These are phyloP conservation scores for Nyctereutes procyonoides DNA, from an alignment of 2,113 vertebrate genomes.

Conservation along the genomic window DNA sequence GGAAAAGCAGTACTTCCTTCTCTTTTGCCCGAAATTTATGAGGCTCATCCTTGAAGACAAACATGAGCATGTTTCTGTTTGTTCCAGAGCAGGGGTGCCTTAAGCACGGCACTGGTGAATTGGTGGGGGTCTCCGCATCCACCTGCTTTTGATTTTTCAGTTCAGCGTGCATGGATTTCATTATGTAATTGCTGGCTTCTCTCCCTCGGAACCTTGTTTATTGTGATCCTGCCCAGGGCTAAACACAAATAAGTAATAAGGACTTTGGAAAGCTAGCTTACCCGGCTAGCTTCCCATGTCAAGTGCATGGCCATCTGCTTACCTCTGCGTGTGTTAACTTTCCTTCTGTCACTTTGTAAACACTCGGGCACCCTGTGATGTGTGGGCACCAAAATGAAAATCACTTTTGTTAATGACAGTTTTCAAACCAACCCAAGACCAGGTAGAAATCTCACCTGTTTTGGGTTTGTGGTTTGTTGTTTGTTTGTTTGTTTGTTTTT, in stretches of 20 bases:
- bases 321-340: not conserved
- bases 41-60: not conserved
- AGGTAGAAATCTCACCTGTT: not conserved
- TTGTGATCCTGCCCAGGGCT: not conserved
- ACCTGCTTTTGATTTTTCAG: slow-evolving; percentile 30
- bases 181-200: not conserved
- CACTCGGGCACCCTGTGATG: not conserved
- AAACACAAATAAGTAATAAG: not conserved
- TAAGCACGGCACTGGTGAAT: not conserved
- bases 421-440: not conserved
- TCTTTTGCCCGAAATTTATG: not conserved
- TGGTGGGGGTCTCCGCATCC: not conserved
- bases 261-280: not conserved
- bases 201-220: not conserved
- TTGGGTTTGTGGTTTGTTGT: too few species aligned
- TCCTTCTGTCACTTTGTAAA: not conserved
- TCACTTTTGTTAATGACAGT: not conserved
- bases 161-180: not conserved
- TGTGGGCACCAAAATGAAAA: not conserved
- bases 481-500: not conserved
- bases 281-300: not conserved
- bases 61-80: not conserved
- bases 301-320: not conserved
- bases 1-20: not conserved
- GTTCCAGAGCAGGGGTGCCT: too few species aligned